These are phyloP conservation scores for Phyllotreta cruciferae DNA, from an alignment of 2,888 invertebrate genomes.

Conservation along the genomic window DNA sequence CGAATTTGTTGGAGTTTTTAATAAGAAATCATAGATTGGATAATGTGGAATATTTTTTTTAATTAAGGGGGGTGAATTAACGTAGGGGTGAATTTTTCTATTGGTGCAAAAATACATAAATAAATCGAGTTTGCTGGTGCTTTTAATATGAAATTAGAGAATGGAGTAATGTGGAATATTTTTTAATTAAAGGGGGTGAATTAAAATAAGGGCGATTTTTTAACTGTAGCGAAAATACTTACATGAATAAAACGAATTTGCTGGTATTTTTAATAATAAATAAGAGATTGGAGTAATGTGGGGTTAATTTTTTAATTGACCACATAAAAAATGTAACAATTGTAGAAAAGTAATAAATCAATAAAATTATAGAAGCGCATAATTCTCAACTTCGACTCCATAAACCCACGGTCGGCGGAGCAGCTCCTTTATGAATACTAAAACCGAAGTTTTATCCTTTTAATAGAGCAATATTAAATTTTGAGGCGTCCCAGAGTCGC, in stretches of 20 bases:
- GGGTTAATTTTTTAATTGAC: too few species aligned
- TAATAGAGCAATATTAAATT: conserved; percentile 34
- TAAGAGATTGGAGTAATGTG: too few species aligned
- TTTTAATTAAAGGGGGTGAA: too few species aligned
- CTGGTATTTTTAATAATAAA: too few species aligned
- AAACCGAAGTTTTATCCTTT: conserved; percentile 36
- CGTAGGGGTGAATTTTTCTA: conserved; percentile 1
- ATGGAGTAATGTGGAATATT: too few species aligned
- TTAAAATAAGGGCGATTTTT: neutral
- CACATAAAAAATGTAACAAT: conserved; percentile 2
- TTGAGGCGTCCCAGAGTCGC: conserved; percentile 32
- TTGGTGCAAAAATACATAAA: neutral
- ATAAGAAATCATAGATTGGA: too few species aligned
- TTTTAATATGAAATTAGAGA: too few species aligned
- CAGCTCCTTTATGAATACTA: conserved; percentile 39
- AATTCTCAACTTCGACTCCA: conserved; percentile 39
- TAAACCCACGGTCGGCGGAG: conserved; percentile 39
- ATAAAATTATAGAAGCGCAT: conserved; percentile 39
- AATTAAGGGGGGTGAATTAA: too few species aligned
- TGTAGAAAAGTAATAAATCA: conserved; percentile 35
- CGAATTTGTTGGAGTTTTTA: neutral
- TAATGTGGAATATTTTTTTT: too few species aligned
- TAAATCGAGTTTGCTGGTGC: neutral
- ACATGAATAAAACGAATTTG: too few species aligned
- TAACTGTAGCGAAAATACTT: too few species aligned